A percentile compares a stretch with the other conserved stretches of the same genome.
phyloP scores from a whole-genome alignment of 2,113 vertebrate species.

The Poeciliopsis turrubarensis region DNA sequence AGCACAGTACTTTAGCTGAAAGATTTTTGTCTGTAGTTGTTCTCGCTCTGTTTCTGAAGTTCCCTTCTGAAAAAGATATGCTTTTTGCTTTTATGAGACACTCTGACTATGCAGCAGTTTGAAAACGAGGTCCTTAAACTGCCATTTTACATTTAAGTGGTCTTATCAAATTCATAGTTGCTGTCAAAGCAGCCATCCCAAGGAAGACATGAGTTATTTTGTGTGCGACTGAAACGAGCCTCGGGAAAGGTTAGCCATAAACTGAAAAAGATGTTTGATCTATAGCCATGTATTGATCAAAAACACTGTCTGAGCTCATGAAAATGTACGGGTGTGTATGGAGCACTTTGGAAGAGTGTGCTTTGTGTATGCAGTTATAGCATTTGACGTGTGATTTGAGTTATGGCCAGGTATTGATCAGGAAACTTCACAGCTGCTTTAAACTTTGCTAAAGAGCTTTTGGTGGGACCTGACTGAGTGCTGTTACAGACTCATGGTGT shows the following conservation, averaged over 20 bases:
- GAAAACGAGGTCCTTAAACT: conserved; percentile 76
- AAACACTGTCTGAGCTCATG: conserved; percentile 67
- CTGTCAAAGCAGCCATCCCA: conserved; percentile 60
- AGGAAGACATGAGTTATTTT: conserved; percentile 65
- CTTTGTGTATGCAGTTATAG: conserved; percentile 55
- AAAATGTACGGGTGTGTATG: conserved; percentile 50
- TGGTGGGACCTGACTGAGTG: conserved; percentile 62
- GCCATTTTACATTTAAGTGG: conserved; percentile 77
- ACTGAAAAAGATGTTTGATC: conserved; percentile 74
- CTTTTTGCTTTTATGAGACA: conserved; percentile 64
- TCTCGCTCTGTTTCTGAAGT: conserved; percentile 31
- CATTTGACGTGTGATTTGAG: conserved; percentile 67
- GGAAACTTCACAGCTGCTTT: conserved; percentile 65
- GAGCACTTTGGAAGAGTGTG: conserved; percentile 38
- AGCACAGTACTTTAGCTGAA: conserved; percentile 12
- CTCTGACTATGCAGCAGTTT: conserved; percentile 46
- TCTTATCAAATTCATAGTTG: conserved; percentile 72
- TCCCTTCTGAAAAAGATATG: conserved; percentile 48
- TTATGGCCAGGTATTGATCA: conserved; percentile 73
- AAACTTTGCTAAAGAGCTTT: conserved; percentile 72
- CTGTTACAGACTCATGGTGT: conserved; percentile 59
- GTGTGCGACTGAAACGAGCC: conserved; percentile 60
- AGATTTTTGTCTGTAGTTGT: conserved; percentile 27
- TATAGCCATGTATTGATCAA: conserved; percentile 77
- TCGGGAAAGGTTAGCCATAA: conserved; percentile 66